Percentiles rank a stretch among this genome's conserved stretches.
Conservation (phyloP, 2,888 invertebrate species). For the Drosophila infuscata region DNA sequence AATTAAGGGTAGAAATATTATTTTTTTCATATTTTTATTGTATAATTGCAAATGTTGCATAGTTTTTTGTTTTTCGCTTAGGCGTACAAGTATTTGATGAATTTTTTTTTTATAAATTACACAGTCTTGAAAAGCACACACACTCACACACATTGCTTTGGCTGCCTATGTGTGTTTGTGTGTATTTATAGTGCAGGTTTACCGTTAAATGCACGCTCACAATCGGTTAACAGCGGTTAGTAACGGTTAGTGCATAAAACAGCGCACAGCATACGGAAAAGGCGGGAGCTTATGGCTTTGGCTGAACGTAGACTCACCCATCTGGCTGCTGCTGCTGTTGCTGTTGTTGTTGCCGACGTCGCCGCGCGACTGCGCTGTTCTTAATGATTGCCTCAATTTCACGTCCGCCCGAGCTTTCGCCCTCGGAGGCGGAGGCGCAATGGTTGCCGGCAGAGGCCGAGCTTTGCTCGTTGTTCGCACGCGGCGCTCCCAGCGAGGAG, state of each 20-base stretch:
- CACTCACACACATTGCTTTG: constrained; percentile 16
- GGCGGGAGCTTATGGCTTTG: constrained; percentile 18
- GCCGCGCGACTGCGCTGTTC: constrained; percentile 85
- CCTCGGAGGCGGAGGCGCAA: constrained; percentile 84
- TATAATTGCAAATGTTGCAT: constrained; percentile 27
- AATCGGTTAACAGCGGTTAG: constrained; percentile 42
- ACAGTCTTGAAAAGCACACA: constrained; percentile 65
- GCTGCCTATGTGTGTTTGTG: constrained; percentile 2
- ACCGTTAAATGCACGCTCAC: background rate
- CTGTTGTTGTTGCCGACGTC: constrained; percentile 84
- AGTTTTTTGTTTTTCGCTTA: constrained; percentile 19
- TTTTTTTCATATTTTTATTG: constrained; percentile 26
- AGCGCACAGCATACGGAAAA: constrained; percentile 46
- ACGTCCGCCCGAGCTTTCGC: constrained; percentile 86
- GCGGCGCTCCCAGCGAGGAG: constrained; percentile 78
- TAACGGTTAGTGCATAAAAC: constrained; percentile 60
- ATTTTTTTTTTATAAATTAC: constrained; percentile 13
- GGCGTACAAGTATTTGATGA: constrained; percentile 30
- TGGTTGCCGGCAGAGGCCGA: constrained; percentile 21
- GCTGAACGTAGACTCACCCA: constrained; percentile 85
- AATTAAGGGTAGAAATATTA: constrained; percentile 21
- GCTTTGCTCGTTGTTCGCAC: constrained; percentile 10
- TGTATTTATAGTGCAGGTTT: background rate
- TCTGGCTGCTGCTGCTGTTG: constrained; percentile 69
- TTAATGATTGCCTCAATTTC: constrained; percentile 86